These are phyloP conservation scores for Catajapyx aquilonaris DNA, from an alignment of 1,140 invertebrate species.

Conservation along the genomic window DNA sequence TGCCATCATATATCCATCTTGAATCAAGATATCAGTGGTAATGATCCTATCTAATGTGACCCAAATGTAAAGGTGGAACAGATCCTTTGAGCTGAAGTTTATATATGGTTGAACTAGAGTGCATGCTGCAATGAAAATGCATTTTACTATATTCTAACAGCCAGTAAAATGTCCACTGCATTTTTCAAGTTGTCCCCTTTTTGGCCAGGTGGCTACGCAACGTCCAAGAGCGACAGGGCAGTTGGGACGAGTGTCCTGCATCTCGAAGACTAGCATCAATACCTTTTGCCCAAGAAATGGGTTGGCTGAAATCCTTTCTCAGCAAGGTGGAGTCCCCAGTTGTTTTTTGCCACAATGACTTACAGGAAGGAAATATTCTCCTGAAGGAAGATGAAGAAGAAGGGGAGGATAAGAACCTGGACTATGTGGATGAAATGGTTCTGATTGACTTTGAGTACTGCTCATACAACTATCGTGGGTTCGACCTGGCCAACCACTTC, in stretches of 20 bases:
- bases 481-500: constrained; percentile 92
- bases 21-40: too few relatives aligned
- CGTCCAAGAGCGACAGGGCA: constrained; percentile 19
- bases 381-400: constrained; percentile 12
- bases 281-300: constrained; percentile 1
- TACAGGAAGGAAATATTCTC: constrained; percentile 70
- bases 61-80: too few relatives aligned
- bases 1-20: too few relatives aligned
- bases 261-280: too few relatives aligned
- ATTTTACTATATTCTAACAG: too few relatives aligned
- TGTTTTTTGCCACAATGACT: constrained; percentile 92
- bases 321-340: constrained; percentile 44
- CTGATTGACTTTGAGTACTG: constrained; percentile 89
- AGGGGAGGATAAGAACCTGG: constrained; percentile 5
- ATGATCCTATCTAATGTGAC: too few relatives aligned
- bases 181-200: too few relatives aligned
- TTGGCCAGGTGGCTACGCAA: constrained; percentile 35
- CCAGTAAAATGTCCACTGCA: too few relatives aligned
- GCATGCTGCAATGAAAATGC: too few relatives aligned
- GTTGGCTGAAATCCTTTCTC: constrained; percentile 17
- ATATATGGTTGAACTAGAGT: too few relatives aligned
- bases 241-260: constrained; percentile 4
- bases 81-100: too few relatives aligned
- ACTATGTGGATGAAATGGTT: constrained; percentile 24
- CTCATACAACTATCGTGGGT: constrained; percentile 80